phyloP scores from a whole-genome alignment of 1,140 invertebrate genomes.

The Antheraea pernyi region DNA sequence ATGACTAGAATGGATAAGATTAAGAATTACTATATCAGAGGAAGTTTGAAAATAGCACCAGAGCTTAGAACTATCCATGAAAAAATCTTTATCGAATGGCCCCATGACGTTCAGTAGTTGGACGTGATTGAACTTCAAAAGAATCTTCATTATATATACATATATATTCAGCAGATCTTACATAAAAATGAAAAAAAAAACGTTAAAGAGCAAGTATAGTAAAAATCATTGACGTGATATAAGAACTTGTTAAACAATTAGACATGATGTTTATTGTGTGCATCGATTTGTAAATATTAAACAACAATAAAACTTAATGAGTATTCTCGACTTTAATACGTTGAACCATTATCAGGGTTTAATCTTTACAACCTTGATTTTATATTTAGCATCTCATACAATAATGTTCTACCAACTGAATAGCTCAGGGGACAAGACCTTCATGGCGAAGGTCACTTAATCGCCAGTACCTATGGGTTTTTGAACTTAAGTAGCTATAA shows the following conservation, averaged over 20 bases:
- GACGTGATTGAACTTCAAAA: too few relatives aligned
- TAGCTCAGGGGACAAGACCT: neutral
- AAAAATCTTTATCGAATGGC: too few relatives aligned
- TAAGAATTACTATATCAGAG: too few relatives aligned
- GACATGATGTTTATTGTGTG: neutral
- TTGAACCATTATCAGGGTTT: neutral
- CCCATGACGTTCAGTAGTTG: too few relatives aligned
- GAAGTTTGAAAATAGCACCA: too few relatives aligned
- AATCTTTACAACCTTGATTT: neutral
- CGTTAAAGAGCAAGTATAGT: too few relatives aligned
- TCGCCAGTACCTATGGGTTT: neutral
- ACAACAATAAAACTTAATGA: conserved; percentile 3
- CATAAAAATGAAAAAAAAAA: too few relatives aligned
- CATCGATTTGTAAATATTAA: neutral
- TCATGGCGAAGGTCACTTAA: neutral
- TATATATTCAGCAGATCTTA: too few relatives aligned
- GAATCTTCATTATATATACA: too few relatives aligned
- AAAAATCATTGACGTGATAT: neutral
- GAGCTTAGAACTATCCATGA: too few relatives aligned
- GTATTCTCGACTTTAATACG: neutral
- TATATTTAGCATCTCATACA: neutral
- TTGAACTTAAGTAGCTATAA: neutral
- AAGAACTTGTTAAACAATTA: neutral
- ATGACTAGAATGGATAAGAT: too few relatives aligned
- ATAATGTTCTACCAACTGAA: neutral